Percentiles rank a stretch among this genome's conserved stretches.
Conservation (phyloP, 2,113 vertebrate species). For the Alectura lathami region DNA sequence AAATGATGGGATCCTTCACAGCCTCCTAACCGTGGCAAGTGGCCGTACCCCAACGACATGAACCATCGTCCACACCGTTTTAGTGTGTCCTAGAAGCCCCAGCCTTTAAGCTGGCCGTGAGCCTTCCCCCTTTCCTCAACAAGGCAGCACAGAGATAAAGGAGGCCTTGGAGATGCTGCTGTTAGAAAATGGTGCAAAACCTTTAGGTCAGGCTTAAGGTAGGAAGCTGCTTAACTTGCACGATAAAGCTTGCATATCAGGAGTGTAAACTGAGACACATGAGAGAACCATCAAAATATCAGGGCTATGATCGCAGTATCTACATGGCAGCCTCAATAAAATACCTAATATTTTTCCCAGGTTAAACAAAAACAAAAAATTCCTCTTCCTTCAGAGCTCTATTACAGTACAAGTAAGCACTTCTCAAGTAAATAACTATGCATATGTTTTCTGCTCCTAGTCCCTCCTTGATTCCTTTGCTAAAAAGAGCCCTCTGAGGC, state of each 20-base stretch:
- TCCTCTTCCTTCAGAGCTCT: neutral
- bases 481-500: constrained; percentile 25
- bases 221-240: neutral
- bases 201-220: neutral
- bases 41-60: neutral
- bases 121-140: neutral
- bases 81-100: neutral
- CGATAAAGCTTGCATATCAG: neutral
- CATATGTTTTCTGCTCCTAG: neutral
- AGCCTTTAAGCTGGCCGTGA: neutral
- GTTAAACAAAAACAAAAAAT: neutral
- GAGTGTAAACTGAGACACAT: neutral
- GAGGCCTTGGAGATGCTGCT: neutral
- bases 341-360: neutral
- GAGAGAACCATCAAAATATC: neutral
- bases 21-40: neutral
- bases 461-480: neutral
- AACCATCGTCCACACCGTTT: neutral
- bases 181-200: neutral
- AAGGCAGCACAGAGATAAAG: neutral
- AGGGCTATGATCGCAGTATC: neutral
- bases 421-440: neutral
- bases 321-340: neutral
- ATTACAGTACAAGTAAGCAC: neutral
- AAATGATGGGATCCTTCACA: neutral